These are phyloP conservation scores for Sympetrum striolatum DNA, from an alignment of 2,888 invertebrate species.

Conservation along the genomic window DNA sequence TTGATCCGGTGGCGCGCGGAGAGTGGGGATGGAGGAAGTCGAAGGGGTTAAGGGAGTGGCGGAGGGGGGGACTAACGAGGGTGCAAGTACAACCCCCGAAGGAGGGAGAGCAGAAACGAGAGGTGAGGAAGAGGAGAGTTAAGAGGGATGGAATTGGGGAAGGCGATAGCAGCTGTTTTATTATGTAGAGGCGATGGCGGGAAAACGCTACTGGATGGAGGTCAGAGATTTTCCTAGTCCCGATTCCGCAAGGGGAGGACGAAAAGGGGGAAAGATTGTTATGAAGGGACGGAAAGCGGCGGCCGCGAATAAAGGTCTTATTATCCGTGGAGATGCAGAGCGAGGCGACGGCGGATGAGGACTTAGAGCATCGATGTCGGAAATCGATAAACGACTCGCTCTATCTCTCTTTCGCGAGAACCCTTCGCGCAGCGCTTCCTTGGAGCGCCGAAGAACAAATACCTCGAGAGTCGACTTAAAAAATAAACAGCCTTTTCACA, in stretches of 20 bases:
- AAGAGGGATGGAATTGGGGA: not conserved
- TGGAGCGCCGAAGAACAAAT: not conserved
- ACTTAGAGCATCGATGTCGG: not conserved
- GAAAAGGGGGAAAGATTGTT: not conserved
- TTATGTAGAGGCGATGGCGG: not conserved
- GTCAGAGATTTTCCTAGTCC: not conserved
- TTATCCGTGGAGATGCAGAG: not conserved
- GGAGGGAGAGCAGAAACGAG: not conserved
- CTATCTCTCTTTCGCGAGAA: not conserved
- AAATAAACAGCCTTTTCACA: not conserved
- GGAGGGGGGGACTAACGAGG: not conserved
- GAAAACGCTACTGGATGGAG: not conserved
- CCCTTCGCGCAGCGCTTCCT: not conserved
- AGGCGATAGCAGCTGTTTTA: not conserved
- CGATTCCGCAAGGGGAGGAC: not conserved
- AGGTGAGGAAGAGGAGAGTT: not conserved
- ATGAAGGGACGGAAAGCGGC: not conserved
- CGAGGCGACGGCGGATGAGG: not conserved
- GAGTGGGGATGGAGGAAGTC: not conserved
- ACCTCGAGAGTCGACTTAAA: not conserved
- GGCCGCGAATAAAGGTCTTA: not conserved
- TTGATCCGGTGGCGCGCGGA: constrained; percentile 25
- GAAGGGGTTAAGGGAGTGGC: not conserved
- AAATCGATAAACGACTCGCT: constrained; percentile 18
- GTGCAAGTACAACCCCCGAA: not conserved